Evolutionary conservation across 2,888 invertebrate species (phyloP).

Genomic region (Teleiodes luculella): DNA sequence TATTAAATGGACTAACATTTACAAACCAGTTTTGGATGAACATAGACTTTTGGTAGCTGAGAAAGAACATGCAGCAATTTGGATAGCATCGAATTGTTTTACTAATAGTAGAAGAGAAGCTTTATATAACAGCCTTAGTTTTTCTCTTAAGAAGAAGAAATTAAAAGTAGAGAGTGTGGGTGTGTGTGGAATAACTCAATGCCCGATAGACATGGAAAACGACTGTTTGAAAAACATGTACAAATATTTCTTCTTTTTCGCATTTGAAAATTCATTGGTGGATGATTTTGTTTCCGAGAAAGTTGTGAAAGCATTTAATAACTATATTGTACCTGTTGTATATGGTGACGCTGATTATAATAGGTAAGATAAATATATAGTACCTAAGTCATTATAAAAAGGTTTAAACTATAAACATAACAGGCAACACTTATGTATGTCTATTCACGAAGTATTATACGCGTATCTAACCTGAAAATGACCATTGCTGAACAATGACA

Average conservation of each 20-base stretch:
- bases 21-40: not conserved
- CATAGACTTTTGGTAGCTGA: not conserved
- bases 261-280: conserved; percentile 53
- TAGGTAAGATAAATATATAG: not conserved
- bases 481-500: too few relatives aligned
- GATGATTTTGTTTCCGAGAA: conserved; percentile 51
- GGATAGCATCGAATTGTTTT: conserved; percentile 2
- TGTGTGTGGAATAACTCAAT: not conserved
- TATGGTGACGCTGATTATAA: conserved; percentile 15
- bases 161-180: not conserved
- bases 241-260: conserved; percentile 52
- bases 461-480: too few relatives aligned
- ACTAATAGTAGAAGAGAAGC: not conserved
- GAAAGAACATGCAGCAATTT: conserved; percentile 3
- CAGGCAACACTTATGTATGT: too few relatives aligned
- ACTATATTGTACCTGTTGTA: conserved; percentile 12
- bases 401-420: too few relatives aligned
- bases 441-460: too few relatives aligned
- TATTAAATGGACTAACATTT: not conserved
- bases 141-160: not conserved
- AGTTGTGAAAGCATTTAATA: conserved; percentile 27
- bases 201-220: conserved; percentile 19
- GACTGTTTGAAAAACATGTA: conserved; percentile 38
- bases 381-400: too few relatives aligned
- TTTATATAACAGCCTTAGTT: not conserved